phyloP scores from a whole-genome alignment of 2,888 invertebrate species.

The Megaustenia siamemsis region DNA sequence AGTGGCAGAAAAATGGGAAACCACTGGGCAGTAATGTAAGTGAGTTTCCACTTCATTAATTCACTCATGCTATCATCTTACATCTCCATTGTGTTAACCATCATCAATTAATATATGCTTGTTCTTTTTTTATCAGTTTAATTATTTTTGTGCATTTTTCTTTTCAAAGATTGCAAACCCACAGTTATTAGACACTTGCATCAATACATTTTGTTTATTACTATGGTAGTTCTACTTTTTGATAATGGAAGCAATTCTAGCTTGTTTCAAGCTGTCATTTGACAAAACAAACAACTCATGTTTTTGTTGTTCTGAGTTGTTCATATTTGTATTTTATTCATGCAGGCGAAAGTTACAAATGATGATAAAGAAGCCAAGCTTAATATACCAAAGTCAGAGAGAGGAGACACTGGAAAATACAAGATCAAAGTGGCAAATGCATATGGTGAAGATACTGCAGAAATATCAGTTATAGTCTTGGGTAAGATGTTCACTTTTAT shows the following conservation, averaged over 20 bases:
- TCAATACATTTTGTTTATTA: no score
- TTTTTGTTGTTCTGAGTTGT: background rate
- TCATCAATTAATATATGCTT: no score
- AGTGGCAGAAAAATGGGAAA: conserved; percentile 92
- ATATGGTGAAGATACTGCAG: conserved; percentile 77
- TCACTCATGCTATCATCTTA: no score
- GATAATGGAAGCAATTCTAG: no score
- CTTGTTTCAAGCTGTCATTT: no score
- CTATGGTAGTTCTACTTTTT: no score
- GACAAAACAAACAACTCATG: no score
- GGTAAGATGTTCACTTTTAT: conserved; percentile 16
- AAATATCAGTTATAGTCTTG: conserved; percentile 78
- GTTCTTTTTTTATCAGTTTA: no score
- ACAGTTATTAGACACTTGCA: no score
- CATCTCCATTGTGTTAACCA: background rate
- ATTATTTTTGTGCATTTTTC: no score
- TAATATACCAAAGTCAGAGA: conserved; percentile 75
- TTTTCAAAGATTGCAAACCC: no score
- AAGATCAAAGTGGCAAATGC: conserved; percentile 77
- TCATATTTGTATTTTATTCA: background rate
- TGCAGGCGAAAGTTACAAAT: conserved; percentile 68
- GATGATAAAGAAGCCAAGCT: conserved; percentile 77
- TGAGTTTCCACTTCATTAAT: background rate
- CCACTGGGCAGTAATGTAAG: conserved; percentile 73
- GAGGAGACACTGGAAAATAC: conserved; percentile 80